Evolutionary conservation across 2,113 vertebrate species (phyloP).

Genomic region (Telmatochromis sp.): DNA sequence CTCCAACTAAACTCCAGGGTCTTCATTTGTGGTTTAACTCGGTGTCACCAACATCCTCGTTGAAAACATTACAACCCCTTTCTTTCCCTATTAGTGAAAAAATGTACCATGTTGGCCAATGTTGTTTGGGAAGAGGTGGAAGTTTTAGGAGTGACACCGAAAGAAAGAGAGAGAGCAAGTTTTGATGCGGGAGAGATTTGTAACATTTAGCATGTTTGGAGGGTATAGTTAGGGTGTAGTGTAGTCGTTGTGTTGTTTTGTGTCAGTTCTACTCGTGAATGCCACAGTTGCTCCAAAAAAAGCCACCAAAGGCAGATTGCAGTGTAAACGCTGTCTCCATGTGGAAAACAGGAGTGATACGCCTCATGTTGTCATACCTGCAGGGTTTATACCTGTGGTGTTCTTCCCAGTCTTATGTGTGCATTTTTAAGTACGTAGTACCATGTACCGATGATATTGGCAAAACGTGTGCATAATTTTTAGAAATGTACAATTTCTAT

Average conservation of each 20-base stretch:
- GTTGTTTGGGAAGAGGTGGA: neutral
- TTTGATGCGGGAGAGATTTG: neutral
- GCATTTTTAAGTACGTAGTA: neutral
- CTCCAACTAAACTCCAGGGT: no score
- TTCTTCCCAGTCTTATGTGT: neutral
- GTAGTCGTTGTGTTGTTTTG: neutral
- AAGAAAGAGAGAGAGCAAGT: neutral
- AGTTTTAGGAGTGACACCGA: neutral
- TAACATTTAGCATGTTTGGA: neutral
- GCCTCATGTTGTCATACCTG: no score
- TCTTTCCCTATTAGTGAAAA: rapidly evolving
- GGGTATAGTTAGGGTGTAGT: neutral
- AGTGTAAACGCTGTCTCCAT: no score
- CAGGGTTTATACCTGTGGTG: no score
- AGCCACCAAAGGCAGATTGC: no score
- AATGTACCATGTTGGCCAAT: neutral
- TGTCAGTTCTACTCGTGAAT: neutral
- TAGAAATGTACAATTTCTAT: neutral
- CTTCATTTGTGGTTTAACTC: no score
- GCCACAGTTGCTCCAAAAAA: no score
- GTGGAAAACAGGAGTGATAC: no score
- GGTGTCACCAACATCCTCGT: no score
- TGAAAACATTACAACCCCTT: no score
- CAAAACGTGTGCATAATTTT: neutral
- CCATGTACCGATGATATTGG: neutral